A percentile compares a stretch with the other conserved stretches of the same genome.
Evolutionary conservation across 2,113 vertebrate genomes (phyloP).

Genomic region (Sorex araneus): DNA sequence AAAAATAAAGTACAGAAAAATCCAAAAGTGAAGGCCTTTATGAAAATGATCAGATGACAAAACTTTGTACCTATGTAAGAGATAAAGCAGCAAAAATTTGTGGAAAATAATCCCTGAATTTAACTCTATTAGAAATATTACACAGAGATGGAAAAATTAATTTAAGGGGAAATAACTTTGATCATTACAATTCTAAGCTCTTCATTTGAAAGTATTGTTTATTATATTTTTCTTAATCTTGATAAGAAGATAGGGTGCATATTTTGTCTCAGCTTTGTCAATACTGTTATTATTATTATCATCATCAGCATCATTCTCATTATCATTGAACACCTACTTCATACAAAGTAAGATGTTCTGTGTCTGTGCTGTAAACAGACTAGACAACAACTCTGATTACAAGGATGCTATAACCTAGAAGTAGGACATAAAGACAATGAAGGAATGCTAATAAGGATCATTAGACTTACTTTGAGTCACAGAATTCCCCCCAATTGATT

Average conservation of each 20-base stretch:
- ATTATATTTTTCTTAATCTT: not conserved
- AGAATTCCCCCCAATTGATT: not conserved
- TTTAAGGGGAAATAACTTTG: constrained; percentile 1
- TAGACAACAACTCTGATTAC: not conserved
- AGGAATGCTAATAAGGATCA: not conserved
- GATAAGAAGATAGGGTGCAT: not conserved
- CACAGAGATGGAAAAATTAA: not conserved
- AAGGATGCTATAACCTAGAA: not conserved
- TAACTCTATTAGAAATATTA: constrained; percentile 18
- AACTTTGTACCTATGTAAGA: not conserved
- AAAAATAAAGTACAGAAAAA: constrained; percentile 18
- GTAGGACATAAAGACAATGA: not conserved
- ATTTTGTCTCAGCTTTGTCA: not conserved
- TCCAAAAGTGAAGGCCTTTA: not conserved
- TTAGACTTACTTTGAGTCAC: constrained; percentile 10
- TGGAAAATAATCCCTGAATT: not conserved
- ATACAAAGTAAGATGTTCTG: not conserved
- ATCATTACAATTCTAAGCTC: not conserved
- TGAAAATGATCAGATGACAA: constrained; percentile 34
- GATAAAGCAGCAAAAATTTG: not conserved
- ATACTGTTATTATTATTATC: not conserved
- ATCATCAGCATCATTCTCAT: not conserved
- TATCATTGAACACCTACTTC: not conserved
- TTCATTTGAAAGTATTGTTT: not conserved
- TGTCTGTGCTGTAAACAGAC: not conserved